Base-by-base conservation (phyloP, 2,888 invertebrate genomes). In the Hofmannophila pseudospretella region DNA sequence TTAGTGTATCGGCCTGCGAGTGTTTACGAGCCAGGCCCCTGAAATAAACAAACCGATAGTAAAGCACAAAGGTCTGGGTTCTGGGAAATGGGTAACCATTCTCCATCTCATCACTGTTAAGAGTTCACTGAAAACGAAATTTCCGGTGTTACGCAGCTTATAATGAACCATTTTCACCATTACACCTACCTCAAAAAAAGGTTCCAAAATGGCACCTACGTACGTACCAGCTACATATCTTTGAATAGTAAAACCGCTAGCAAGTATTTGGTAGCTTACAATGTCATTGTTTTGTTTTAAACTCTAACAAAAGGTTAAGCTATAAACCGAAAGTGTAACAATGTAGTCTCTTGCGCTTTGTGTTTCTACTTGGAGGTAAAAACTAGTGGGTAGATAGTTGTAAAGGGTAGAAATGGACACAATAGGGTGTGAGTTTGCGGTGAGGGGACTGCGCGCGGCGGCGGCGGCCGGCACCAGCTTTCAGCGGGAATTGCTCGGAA, bases 11-110 rank as follows among this genome's bases (percentile, higher is more conserved):
- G 73, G 72, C 60, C 66, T 68, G 71, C 54, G 67, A 76, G 72
- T 80, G 77, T 81, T 81, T 81, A 82, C 75, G 82, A 82, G 74
- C 56, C 74, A 64, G 63, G 64, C 71, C 67, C 70, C 66, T 62
- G 70, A 76, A 78, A 80, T 81, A 80, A 82, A 81, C 79, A 78
- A 76, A 76, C 78, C 71, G 70, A 64, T 66, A 67, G 67, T 76
- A 72, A 72, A 77, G 68, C 66, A 73, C 70, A 75, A 75, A 75
- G 70, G 68, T 69, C 67, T 65, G 66, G 67, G 66, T 70, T 67
- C 67, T 58, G 58, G 62, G 60, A 73, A 79, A 75, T 66, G 64
- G 63, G 63, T 59, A 54, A 58, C 61, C 63, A 61, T 71, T 70
- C 69, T 64, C 62, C 65, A 59, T 70, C 77, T 74, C 71, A 71